Evolutionary conservation across 2,888 invertebrate genomes (phyloP), one percentile per base, ranked within the genome.

Genomic region (Cataglyphis altisquamis): DNA sequence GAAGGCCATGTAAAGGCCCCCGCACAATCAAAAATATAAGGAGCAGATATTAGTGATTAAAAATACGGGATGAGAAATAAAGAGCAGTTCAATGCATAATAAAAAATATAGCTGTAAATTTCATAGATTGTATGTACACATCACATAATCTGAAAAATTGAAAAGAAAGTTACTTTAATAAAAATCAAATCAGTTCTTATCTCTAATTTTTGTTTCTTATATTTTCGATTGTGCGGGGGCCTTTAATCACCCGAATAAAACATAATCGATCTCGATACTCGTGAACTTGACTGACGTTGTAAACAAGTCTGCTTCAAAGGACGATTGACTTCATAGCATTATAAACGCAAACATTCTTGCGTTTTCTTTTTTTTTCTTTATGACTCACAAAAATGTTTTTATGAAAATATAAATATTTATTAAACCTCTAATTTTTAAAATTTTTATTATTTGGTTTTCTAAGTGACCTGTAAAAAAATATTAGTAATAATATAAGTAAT

Each of bases 271-370:
- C 66, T 68, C 68, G 55, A 77, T 77, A 77, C 52, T 77, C 39
- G 12, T 77, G 77, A 77, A 77, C 55, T 77, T 77, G 55, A 77
- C 29, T 77, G 68, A 68, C 68, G 55, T 55, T 57, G 55, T 68
- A 77, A 68, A 67, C 52, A 77, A 25, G 21, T 85, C 83, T 84
- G 77, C 25, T 60, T 68, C 25, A 57, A 57, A 18, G 48, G 21
- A 66, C 21, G 29, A 67, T 32, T 41, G 55, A 57, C 21, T 36
- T 18, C 6, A 68, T 67, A 39, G 77, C 32, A 21, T 25, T 60
- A 52, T 6, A 21, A 63, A 36, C 12, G 12, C 18, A 9, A 52
- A 75, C 15, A 36, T 75, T 21, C 25, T 74, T n/a, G 10, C 21
- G 21, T 74, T 48, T 74, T 48, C 9, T 48, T 48, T 64, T 15